These are phyloP conservation scores for Diacarnus erythraeanus DNA, from an alignment of 37 sponge, comb jelly and placozoan species.

Conservation along the genomic window DNA sequence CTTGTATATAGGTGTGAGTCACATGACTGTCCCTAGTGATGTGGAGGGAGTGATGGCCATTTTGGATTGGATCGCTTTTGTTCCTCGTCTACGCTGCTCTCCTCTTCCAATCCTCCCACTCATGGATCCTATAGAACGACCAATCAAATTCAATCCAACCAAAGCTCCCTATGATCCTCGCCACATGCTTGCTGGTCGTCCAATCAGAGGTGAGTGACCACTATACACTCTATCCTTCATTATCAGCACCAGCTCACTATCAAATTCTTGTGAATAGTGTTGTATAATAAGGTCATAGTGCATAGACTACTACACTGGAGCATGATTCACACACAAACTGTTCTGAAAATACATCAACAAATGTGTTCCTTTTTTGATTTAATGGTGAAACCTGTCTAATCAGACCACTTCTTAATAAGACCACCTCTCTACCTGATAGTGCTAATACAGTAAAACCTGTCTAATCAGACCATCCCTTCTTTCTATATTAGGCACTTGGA, in stretches of 20 bases:
- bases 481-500: too few relatives aligned
- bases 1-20: conserved; percentile 73
- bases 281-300: too few relatives aligned
- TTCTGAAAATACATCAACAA: too few relatives aligned
- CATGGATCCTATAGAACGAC: conserved; percentile 80
- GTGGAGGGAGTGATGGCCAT: conserved; percentile 79
- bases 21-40: conserved; percentile 86
- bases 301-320: too few relatives aligned
- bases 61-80: conserved; percentile 84
- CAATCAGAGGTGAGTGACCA: conserved; percentile 20
- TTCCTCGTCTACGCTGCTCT: conserved; percentile 54
- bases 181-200: conserved; percentile 80
- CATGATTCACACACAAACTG: too few relatives aligned
- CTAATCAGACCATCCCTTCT: too few relatives aligned
- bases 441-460: too few relatives aligned
- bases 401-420: too few relatives aligned
- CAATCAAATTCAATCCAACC: conserved; percentile 78
- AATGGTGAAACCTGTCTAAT: too few relatives aligned
- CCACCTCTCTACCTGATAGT: too few relatives aligned
- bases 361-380: too few relatives aligned
- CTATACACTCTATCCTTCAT: background rate
- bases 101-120: conserved; percentile 69
- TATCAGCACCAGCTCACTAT: background rate
- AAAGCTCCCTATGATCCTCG: conserved; percentile 91
- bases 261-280: too few relatives aligned